phyloP scores from a whole-genome alignment of 2,888 invertebrate genomes.

The Polydrusus tereticollis region DNA sequence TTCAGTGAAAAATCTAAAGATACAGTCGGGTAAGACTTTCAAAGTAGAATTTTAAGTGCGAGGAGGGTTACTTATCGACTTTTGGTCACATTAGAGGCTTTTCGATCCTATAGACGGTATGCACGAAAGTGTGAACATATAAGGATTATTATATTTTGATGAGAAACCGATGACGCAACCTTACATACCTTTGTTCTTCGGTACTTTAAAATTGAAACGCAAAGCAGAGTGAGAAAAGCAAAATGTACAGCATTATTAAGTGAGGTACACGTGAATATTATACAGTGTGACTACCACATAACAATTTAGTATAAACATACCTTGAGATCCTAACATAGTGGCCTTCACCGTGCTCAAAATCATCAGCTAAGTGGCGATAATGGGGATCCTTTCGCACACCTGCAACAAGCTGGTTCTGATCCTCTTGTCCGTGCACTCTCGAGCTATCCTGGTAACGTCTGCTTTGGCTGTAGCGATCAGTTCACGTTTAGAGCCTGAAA shows the following conservation, averaged over 20 bases:
- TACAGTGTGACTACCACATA: too few relatives aligned
- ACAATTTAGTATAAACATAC: conserved; percentile 68
- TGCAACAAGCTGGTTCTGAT: conserved; percentile 97
- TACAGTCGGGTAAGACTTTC: too few relatives aligned
- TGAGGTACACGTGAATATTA: too few relatives aligned
- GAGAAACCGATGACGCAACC: not conserved
- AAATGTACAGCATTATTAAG: conserved; percentile 52
- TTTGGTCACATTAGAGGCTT: too few relatives aligned
- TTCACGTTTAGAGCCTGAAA: conserved; percentile 90
- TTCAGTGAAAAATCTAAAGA: too few relatives aligned
- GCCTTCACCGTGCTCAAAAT: conserved; percentile 99
- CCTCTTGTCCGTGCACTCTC: conserved; percentile 98
- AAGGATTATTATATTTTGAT: not conserved
- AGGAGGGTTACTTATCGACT: too few relatives aligned
- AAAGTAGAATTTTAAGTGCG: too few relatives aligned
- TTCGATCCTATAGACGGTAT: too few relatives aligned
- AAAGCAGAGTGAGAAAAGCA: conserved; percentile 44
- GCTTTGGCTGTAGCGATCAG: conserved; percentile 98
- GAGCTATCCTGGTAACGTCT: conserved; percentile 94
- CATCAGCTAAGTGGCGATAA: conserved; percentile 98
- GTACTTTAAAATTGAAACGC: conserved; percentile 51
- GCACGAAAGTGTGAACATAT: too few relatives aligned
- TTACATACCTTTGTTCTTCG: conserved; percentile 57
- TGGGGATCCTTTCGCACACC: conserved; percentile 99
- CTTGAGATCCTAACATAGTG: conserved; percentile 99